phyloP scores from a whole-genome alignment of 2,113 vertebrate species.

The Syngnathus floridae region DNA sequence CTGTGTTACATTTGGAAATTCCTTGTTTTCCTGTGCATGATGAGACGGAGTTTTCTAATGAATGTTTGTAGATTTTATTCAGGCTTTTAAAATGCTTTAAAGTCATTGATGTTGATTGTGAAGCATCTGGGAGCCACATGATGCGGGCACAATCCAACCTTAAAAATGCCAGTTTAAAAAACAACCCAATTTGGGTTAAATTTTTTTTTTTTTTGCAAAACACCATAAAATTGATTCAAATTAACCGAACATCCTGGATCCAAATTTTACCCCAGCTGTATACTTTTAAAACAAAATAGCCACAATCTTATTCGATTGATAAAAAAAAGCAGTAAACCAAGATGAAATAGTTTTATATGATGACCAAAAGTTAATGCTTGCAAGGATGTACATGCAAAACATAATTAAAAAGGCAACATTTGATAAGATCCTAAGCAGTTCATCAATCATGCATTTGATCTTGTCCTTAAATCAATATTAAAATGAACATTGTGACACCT shows the following conservation, averaged over 20 bases:
- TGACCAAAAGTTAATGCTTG: neutral
- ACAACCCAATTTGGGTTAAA: no score
- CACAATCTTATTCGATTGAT: slow-evolving; percentile 21
- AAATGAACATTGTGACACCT: slow-evolving; percentile 1
- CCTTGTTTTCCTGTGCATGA: neutral
- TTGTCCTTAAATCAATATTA: neutral
- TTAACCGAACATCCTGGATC: no score
- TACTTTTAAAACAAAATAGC: no score
- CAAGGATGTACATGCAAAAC: neutral
- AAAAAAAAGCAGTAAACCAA: neutral
- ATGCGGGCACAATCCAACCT: no score
- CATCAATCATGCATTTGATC: neutral
- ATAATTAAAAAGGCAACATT: neutral
- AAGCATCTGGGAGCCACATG: neutral
- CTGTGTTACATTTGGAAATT: slow-evolving; percentile 36
- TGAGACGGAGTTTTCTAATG: neutral
- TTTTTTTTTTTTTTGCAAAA: neutral
- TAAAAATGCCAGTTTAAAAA: no score
- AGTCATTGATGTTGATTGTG: neutral
- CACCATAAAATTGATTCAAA: neutral
- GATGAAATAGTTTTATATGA: slow-evolving; percentile 1
- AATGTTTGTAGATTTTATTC: neutral
- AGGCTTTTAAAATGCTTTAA: neutral
- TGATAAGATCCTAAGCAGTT: neutral
- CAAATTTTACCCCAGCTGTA: no score